These are phyloP conservation scores for Nineta flava DNA, from an alignment of 2,888 invertebrate genomes.

Conservation along the genomic window DNA sequence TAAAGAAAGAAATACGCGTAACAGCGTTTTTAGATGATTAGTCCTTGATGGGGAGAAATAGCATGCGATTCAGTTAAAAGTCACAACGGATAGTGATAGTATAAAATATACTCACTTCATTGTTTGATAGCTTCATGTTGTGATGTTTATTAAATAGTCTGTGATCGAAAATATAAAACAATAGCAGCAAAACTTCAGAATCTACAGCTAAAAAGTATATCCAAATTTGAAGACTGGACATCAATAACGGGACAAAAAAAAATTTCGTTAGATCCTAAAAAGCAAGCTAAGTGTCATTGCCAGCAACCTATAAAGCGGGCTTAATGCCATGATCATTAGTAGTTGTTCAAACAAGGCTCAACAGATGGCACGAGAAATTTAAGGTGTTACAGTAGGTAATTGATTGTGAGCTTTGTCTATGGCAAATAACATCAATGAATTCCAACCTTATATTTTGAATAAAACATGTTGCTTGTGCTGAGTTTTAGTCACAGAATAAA, in stretches of 20 bases:
- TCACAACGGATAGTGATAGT: too few species aligned
- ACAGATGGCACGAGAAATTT: neutral
- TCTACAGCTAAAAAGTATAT: too few species aligned
- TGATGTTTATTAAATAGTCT: too few species aligned
- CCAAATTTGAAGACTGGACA: neutral
- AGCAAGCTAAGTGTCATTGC: neutral
- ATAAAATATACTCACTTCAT: too few species aligned
- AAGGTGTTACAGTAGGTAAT: neutral
- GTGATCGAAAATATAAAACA: too few species aligned
- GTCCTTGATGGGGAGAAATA: too few species aligned
- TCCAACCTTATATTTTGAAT: neutral
- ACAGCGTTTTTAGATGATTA: too few species aligned
- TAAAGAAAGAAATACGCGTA: too few species aligned
- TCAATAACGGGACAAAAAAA: neutral
- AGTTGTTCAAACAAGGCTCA: neutral
- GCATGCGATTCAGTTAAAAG: too few species aligned
- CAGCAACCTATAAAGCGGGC: neutral
- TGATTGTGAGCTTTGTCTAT: neutral
- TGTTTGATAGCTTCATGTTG: too few species aligned
- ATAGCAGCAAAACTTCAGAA: too few species aligned
- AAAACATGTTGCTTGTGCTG: neutral
- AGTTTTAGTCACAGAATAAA: neutral
- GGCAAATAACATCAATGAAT: neutral
- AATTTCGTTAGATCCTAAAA: neutral
- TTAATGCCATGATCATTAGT: neutral